Percentiles rank a stretch among this genome's conserved stretches.
phyloP scores from a whole-genome alignment of 2,888 invertebrate genomes.

The Danaus chrysippus region DNA sequence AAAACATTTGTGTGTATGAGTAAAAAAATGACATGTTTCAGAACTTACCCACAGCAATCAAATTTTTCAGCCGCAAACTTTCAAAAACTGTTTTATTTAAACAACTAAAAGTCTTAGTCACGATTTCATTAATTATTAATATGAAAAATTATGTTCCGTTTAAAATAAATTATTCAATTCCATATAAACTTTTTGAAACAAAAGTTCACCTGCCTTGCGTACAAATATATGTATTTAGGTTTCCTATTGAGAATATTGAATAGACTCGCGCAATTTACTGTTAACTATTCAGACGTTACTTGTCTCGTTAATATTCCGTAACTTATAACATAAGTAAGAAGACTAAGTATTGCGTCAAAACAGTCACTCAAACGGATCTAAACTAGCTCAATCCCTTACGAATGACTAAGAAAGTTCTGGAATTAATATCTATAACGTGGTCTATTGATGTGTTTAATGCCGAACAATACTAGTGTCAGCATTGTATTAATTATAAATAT shows the following conservation, averaged over 20 bases:
- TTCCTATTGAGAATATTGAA: slow-evolving; percentile 25
- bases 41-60: no score
- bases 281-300: slow-evolving; percentile 29
- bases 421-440: neutral
- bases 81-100: no score
- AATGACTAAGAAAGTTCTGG: slow-evolving; percentile 1
- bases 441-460: no score
- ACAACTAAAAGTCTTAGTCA: no score
- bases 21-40: no score
- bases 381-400: slow-evolving; percentile 1
- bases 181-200: no score
- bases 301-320: slow-evolving; percentile 26
- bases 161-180: no score
- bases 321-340: slow-evolving; percentile 17
- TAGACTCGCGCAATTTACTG: slow-evolving; percentile 28
- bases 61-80: no score
- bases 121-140: no score
- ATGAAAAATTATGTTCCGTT: no score
- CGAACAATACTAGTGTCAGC: neutral
- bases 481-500: slow-evolving; percentile 29
- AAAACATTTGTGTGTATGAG: no score
- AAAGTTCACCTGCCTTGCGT: slow-evolving; percentile 1
- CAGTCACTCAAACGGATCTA: neutral
- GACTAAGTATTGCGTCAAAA: slow-evolving; percentile 3
- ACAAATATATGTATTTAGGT: slow-evolving; percentile 32